Percentiles rank a stretch among this genome's conserved stretches.
Conservation (phyloP, 2,113 vertebrate genomes). For the Hiodon tergisus region DNA sequence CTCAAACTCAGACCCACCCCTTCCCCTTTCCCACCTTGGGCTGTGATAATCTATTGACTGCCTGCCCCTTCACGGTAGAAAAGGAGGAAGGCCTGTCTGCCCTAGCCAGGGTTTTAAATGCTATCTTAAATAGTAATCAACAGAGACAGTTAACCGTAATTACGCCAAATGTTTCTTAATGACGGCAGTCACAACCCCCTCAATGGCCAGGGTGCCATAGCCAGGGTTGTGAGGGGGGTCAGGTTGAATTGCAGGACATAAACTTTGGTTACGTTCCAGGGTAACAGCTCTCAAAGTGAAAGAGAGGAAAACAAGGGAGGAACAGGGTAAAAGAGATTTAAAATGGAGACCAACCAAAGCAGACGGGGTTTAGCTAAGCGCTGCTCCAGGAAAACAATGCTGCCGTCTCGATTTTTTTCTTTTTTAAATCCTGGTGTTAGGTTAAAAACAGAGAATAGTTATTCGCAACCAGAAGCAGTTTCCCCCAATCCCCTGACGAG, state of each 20-base stretch:
- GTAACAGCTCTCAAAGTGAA: constrained; percentile 6
- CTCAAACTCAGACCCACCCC: constrained; percentile 39
- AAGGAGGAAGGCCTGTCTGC: constrained; percentile 48
- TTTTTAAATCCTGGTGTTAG: too few relatives aligned
- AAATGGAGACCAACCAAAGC: background rate
- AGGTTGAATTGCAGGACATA: constrained; percentile 52
- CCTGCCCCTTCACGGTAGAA: constrained; percentile 51
- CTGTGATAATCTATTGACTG: constrained; percentile 42
- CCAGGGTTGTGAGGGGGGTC: constrained; percentile 42
- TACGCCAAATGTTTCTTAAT: constrained; percentile 69
- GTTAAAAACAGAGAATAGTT: too few relatives aligned
- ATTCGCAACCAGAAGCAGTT: too few relatives aligned
- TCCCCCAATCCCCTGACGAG: too few relatives aligned
- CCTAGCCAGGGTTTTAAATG: constrained; percentile 55
- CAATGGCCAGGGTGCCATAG: constrained; percentile 41
- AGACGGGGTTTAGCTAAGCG: background rate
- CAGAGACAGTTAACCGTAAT: constrained; percentile 65
- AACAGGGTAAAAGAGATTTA: constrained; percentile 10
- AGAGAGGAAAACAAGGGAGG: constrained; percentile 14
- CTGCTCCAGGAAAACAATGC: background rate
- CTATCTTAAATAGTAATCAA: constrained; percentile 74
- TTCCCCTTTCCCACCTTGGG: background rate
- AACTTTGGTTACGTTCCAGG: constrained; percentile 32
- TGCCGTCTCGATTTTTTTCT: too few relatives aligned
- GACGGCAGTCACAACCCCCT: constrained; percentile 58